phyloP scores from a whole-genome alignment of 2,888 invertebrate genomes.

The Hirudinaria manillensis region DNA sequence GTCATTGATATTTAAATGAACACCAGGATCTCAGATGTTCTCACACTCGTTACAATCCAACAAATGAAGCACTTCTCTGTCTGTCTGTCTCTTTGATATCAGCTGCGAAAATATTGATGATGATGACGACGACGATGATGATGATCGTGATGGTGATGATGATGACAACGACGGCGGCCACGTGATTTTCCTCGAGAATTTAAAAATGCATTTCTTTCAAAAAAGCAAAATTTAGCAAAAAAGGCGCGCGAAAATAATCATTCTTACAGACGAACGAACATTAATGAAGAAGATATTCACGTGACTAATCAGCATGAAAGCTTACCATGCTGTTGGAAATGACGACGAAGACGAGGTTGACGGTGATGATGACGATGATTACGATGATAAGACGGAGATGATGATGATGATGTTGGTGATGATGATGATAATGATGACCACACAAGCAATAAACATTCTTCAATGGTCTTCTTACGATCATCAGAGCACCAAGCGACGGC shows the following conservation, averaged over 20 bases:
- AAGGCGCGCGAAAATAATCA: slow-evolving; percentile 2
- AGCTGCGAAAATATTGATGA: neutral
- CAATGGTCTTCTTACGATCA: too few relatives aligned
- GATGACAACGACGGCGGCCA: neutral
- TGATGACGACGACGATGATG: neutral
- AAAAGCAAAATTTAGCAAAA: neutral
- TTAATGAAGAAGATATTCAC: slow-evolving; percentile 18
- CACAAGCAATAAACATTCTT: slow-evolving; percentile 1
- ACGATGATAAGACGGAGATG: slow-evolving; percentile 12
- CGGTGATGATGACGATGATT: slow-evolving; percentile 17
- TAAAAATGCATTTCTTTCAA: neutral
- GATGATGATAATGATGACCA: slow-evolving; percentile 15
- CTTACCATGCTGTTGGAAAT: neutral
- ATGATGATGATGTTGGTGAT: slow-evolving; percentile 24
- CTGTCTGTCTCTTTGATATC: too few relatives aligned
- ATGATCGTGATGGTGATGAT: neutral
- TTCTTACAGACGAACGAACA: slow-evolving; percentile 13
- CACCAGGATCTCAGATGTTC: too few relatives aligned
- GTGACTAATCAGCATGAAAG: slow-evolving; percentile 19
- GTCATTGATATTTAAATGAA: too few relatives aligned
- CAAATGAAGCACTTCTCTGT: too few relatives aligned
- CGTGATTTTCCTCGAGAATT: neutral
- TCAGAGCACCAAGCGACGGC: too few relatives aligned
- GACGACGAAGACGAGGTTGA: slow-evolving; percentile 16
- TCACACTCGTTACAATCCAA: too few relatives aligned